Percentiles rank a stretch among this genome's conserved stretches.
Conservation (phyloP, 1,140 invertebrate genomes). For the Pinna nobilis region DNA sequence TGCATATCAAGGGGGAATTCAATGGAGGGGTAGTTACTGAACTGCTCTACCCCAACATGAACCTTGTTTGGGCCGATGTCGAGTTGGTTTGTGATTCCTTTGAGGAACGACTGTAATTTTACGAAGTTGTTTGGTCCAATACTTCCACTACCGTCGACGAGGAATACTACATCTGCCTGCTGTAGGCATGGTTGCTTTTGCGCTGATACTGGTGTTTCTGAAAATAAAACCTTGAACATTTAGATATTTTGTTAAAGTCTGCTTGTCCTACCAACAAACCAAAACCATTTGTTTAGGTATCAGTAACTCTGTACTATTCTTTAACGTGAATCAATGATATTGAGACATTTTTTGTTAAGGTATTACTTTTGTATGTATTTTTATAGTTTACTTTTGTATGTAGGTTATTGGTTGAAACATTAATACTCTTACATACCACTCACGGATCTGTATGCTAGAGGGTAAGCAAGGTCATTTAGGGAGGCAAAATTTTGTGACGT, state of each 20-base stretch:
- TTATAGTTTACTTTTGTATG: no score
- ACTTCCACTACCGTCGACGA: slow-evolving; percentile 62
- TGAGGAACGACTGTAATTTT: slow-evolving; percentile 61
- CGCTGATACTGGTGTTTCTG: slow-evolving; percentile 33
- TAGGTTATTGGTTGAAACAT: not conserved
- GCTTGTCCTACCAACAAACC: no score
- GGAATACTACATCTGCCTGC: slow-evolving; percentile 61
- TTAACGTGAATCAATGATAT: no score
- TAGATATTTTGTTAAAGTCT: no score
- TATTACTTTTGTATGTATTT: no score
- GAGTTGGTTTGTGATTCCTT: slow-evolving; percentile 48
- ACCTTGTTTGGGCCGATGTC: slow-evolving; percentile 53
- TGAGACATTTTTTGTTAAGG: no score
- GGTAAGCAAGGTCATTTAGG: slow-evolving; percentile 47
- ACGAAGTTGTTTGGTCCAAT: slow-evolving; percentile 57
- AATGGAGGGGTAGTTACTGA: slow-evolving; percentile 58
- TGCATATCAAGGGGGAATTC: slow-evolving; percentile 66
- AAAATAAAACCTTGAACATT: no score
- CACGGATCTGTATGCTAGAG: slow-evolving; percentile 45
- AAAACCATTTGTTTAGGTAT: no score
- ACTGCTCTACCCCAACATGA: slow-evolving; percentile 63
- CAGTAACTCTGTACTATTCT: no score
- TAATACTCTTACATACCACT: slow-evolving; percentile 32
- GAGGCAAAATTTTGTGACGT: slow-evolving; percentile 51
- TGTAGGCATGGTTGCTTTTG: slow-evolving; percentile 48